Evolutionary conservation across 2,113 vertebrate genomes (phyloP).

Genomic region (Tetrao urogallus): DNA sequence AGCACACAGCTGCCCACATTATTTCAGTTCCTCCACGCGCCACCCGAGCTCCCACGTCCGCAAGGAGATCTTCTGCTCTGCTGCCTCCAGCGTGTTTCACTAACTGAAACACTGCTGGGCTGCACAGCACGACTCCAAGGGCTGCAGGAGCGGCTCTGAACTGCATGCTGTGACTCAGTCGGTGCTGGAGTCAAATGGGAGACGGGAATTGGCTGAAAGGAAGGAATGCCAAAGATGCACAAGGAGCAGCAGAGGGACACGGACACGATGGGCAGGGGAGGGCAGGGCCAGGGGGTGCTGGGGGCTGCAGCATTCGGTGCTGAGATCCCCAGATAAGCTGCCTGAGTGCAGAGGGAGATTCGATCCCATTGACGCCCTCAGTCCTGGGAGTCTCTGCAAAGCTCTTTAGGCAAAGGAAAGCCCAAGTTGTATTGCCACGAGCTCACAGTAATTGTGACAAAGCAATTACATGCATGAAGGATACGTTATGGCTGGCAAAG

Average conservation of each 20-base stretch:
- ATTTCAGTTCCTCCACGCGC: not conserved
- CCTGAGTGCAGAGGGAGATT: not conserved
- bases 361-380: not conserved
- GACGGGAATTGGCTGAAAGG: not conserved
- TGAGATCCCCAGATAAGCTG: not conserved
- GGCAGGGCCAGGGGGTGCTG: too few relatives aligned
- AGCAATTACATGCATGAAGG: constrained; percentile 7
- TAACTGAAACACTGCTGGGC: not conserved
- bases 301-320: not conserved
- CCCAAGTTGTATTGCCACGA: constrained; percentile 1
- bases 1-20: not conserved
- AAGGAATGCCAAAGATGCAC: not conserved
- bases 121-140: constrained; percentile 49
- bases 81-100: constrained; percentile 22
- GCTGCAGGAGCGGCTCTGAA: constrained; percentile 11
- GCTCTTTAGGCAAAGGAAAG: constrained; percentile 33
- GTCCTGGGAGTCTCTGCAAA: not conserved
- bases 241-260: too few relatives aligned
- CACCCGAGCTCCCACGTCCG: not conserved
- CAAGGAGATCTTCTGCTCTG: constrained; percentile 19
- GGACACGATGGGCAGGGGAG: too few relatives aligned
- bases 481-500: not conserved
- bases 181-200: not conserved
- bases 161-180: not conserved
- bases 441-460: constrained; percentile 22